Evolutionary conservation across 2,113 vertebrate species (phyloP).

Genomic region (zebrafish (Danio rerio)): GRCz12tu NC_133198.1:24644001-24644500

Average conservation of each 20-base stretch:
- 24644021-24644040: too few relatives aligned
- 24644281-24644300: slow-evolving; percentile 84
- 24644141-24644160: background rate
- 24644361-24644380: slow-evolving; percentile 89
- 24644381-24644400: slow-evolving; percentile 78
- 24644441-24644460: background rate
- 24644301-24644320: slow-evolving; percentile 93
- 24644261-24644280: slow-evolving; percentile 93
- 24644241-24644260: slow-evolving; percentile 89
- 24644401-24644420: background rate
- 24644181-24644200: slow-evolving; percentile 79
- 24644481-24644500: too few relatives aligned
- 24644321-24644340: slow-evolving; percentile 96
- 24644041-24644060: too few relatives aligned
- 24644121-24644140: too few relatives aligned
- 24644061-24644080: too few relatives aligned
- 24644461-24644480: too few relatives aligned
- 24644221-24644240: slow-evolving; percentile 92
- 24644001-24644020: too few relatives aligned
- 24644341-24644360: slow-evolving; percentile 95
- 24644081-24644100: too few relatives aligned
- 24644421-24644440: background rate
- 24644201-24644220: slow-evolving; percentile 98
- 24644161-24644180: background rate
- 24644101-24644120: too few relatives aligned